A percentile compares a stretch with the other conserved stretches of the same genome.
Evolutionary conservation across 2,888 invertebrate genomes (phyloP).

Genomic region (Drosophila infuscata): DNA sequence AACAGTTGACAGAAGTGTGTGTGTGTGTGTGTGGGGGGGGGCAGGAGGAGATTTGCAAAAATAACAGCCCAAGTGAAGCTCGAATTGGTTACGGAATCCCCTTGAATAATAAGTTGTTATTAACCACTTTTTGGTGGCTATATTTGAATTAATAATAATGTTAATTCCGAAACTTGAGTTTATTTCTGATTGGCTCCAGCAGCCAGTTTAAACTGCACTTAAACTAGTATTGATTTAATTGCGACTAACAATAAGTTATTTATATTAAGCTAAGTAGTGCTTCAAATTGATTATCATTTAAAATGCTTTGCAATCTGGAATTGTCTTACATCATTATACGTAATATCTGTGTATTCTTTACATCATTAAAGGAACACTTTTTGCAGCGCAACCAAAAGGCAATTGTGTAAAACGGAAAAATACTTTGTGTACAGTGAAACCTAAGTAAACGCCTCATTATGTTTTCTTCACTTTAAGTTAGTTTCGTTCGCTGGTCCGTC

Average conservation of each 20-base stretch:
- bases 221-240: too few species aligned
- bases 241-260: too few species aligned
- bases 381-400: neutral
- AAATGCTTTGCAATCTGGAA: too few species aligned
- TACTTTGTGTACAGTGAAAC: neutral
- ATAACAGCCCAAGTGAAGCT: neutral
- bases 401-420: neutral
- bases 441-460: neutral
- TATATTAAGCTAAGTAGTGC: too few species aligned
- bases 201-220: too few species aligned
- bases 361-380: too few species aligned
- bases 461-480: neutral
- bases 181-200: too few species aligned
- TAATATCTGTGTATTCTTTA: neutral
- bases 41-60: neutral
- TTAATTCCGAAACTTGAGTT: too few species aligned
- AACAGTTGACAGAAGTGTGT: neutral
- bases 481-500: neutral
- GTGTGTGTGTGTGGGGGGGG: accelerated
- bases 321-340: neutral
- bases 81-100: neutral
- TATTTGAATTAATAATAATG: too few species aligned
- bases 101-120: neutral
- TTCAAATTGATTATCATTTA: too few species aligned
- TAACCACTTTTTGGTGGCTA: neutral